phyloP scores from a whole-genome alignment of 1,140 invertebrate genomes.

The Listronotus bonariensis region DNA sequence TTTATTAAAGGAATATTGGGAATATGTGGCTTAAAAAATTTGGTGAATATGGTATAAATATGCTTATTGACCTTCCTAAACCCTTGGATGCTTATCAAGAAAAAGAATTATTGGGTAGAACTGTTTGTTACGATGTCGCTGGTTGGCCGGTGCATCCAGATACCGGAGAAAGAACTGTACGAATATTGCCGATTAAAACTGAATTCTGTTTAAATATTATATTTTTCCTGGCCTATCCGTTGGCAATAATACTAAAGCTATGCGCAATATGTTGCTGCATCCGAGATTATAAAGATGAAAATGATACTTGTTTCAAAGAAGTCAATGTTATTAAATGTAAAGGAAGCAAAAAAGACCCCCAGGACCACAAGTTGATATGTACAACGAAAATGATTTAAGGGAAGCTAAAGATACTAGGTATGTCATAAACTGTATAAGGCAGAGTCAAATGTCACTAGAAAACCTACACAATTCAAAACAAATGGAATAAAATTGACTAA shows the following conservation, averaged over 20 bases:
- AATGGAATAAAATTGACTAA: too few relatives aligned
- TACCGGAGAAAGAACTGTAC: constrained; percentile 54
- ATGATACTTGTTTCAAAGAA: constrained; percentile 37
- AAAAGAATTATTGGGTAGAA: constrained; percentile 46
- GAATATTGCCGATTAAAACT: constrained; percentile 41
- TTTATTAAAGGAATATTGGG: constrained; percentile 13
- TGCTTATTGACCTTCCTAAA: constrained; percentile 56
- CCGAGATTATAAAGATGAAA: constrained; percentile 26
- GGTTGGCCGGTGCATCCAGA: constrained; percentile 63
- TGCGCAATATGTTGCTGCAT: constrained; percentile 43
- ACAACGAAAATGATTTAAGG: constrained; percentile 42
- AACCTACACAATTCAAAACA: not conserved
- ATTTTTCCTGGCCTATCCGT: constrained; percentile 53
- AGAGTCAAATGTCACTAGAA: constrained; percentile 43
- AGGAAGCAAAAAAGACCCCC: constrained; percentile 21
- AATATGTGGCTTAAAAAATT: constrained; percentile 13
- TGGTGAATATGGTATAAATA: constrained; percentile 53
- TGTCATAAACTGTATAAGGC: constrained; percentile 43
- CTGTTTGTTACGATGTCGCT: constrained; percentile 58
- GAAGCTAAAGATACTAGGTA: constrained; percentile 49
- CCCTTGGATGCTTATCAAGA: constrained; percentile 58
- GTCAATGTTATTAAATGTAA: constrained; percentile 41
- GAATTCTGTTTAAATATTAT: constrained; percentile 52
- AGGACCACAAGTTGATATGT: constrained; percentile 42
- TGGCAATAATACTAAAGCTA: constrained; percentile 40